A percentile compares a stretch with the other conserved stretches of the same genome.
Evolutionary conservation across 2,888 invertebrate species (phyloP).

Genomic region (Orchesella flavescens): DNA sequence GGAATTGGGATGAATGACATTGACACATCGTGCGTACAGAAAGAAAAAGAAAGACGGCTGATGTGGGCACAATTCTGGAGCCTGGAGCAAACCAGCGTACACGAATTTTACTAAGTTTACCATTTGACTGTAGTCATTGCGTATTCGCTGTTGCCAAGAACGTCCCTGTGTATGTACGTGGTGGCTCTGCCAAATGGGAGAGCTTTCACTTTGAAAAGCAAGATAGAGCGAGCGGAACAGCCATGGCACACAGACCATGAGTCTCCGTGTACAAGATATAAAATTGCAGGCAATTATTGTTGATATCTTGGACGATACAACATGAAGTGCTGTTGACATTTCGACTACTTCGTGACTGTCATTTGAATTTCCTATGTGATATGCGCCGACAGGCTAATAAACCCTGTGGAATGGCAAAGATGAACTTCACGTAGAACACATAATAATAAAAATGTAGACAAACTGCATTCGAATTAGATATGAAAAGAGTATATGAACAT

Average conservation of each 20-base stretch:
- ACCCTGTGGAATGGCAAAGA: constrained; percentile 7
- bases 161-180: no score
- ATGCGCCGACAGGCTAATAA: constrained; percentile 56
- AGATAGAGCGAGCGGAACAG: no score
- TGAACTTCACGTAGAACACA: not conserved
- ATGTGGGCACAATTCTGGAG: not conserved
- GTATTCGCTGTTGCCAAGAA: no score
- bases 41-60: not conserved
- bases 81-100: no score
- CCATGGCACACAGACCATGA: no score
- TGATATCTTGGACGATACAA: constrained; percentile 36
- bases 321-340: constrained; percentile 51
- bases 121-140: no score
- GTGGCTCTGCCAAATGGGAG: no score
- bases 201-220: no score
- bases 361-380: constrained; percentile 40
- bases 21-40: constrained; percentile 37
- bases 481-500: no score
- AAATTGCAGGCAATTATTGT: constrained; percentile 19
- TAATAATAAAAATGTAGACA: no score
- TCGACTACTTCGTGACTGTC: constrained; percentile 48
- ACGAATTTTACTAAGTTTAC: no score
- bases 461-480: no score
- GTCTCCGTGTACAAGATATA: not conserved
- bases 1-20: constrained; percentile 29